Percentiles rank a stretch among this genome's conserved stretches.
These are phyloP conservation scores for Willisornis vidua DNA, from an alignment of 2,113 vertebrate genomes.

Conservation along the genomic window DNA sequence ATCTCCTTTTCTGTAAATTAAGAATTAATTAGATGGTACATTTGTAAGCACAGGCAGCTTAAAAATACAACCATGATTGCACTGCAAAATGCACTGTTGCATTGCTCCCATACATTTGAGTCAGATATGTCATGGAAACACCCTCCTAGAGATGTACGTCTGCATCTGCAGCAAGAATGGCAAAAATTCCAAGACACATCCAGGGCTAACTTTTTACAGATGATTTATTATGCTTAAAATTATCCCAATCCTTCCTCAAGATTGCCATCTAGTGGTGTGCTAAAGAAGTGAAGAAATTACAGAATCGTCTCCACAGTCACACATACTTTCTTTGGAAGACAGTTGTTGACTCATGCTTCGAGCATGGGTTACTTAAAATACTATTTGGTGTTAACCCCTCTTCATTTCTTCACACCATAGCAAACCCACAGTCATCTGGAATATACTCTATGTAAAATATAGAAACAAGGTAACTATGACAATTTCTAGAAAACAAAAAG, in stretches of 20 bases:
- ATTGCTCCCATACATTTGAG: background rate
- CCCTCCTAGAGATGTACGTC: background rate
- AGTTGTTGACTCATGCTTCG: background rate
- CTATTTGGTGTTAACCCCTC: background rate
- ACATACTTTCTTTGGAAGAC: background rate
- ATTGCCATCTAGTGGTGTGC: conserved; percentile 54
- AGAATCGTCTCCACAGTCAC: fast-evolving
- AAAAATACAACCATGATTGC: background rate
- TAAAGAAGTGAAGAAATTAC: background rate
- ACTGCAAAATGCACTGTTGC: background rate
- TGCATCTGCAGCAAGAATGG: background rate
- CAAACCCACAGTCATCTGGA: background rate
- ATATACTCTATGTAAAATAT: background rate
- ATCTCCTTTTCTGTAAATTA: background rate
- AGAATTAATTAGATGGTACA: background rate
- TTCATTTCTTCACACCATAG: background rate
- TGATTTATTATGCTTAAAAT: background rate
- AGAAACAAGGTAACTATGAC: background rate
- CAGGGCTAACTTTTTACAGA: background rate
- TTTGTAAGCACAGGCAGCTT: background rate
- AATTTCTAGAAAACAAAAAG: background rate
- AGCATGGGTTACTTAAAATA: no score
- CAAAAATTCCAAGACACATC: background rate
- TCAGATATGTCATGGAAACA: background rate
- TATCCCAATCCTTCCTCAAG: conserved; percentile 11